Conservation (phyloP, 2,113 vertebrate species). For the Bothrops jararaca region DNA sequence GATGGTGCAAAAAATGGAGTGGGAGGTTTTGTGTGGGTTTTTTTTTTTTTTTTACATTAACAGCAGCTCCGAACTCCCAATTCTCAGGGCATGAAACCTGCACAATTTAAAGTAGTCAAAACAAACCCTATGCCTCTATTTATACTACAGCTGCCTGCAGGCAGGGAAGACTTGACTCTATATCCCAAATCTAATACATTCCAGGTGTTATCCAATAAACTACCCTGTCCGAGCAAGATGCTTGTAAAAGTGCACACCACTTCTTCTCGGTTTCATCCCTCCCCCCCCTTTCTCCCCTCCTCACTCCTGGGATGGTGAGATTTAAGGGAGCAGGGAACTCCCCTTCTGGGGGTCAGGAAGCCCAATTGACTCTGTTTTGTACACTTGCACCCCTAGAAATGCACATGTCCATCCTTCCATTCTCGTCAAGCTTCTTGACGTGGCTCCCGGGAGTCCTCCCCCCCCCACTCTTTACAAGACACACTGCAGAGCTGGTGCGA, state of each 20-base stretch:
- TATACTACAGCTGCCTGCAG: conserved; percentile 71
- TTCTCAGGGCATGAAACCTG: conserved; percentile 74
- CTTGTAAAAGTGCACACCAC: conserved; percentile 40
- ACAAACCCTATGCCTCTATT: conserved; percentile 72
- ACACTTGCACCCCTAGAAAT: no score
- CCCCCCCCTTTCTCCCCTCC: background rate
- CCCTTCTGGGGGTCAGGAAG: background rate
- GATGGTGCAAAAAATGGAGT: conserved; percentile 32
- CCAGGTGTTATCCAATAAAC: conserved; percentile 71
- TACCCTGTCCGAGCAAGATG: conserved; percentile 51
- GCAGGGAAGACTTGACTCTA: conserved; percentile 68
- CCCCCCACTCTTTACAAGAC: background rate
- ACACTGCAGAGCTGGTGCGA: background rate
- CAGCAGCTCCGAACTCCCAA: conserved; percentile 69
- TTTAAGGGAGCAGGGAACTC: background rate
- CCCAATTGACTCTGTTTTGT: background rate
- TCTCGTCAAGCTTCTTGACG: background rate
- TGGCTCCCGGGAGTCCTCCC: background rate
- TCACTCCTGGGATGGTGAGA: background rate
- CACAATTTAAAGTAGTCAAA: conserved; percentile 76
- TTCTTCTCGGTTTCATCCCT: conserved; percentile 18
- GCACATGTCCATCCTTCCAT: background rate
- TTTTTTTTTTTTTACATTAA: conserved; percentile 20
- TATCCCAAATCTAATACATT: conserved; percentile 68
- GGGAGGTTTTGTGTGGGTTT: background rate